Conservation (phyloP, 2,113 vertebrate species). For the Plestiodon gilberti region DNA sequence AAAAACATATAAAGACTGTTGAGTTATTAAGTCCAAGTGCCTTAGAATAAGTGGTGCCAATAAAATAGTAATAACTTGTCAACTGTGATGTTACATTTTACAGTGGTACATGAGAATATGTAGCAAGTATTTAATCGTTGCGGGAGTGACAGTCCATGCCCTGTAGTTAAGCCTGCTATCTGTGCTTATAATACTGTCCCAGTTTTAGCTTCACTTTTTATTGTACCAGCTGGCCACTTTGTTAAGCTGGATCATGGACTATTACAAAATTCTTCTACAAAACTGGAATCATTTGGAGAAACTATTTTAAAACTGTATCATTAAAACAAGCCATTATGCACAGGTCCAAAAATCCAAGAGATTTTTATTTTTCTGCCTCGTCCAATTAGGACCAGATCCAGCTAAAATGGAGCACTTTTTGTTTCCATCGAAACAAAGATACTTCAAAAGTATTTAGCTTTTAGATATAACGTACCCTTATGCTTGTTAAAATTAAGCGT, state of each 20-base stretch:
- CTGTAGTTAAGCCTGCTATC: background rate
- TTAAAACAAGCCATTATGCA: background rate
- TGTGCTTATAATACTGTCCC: background rate
- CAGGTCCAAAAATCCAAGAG: background rate
- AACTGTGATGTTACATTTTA: constrained; percentile 24
- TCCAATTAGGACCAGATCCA: background rate
- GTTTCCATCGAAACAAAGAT: background rate
- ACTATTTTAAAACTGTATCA: background rate
- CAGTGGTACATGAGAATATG: constrained; percentile 7
- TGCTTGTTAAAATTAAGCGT: too few species aligned
- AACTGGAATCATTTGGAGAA: background rate
- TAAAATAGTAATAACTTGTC: constrained; percentile 28
- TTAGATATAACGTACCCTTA: background rate
- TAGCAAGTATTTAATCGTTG: constrained; percentile 10
- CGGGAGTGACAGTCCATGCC: background rate
- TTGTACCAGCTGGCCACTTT: background rate
- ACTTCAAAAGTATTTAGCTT: background rate
- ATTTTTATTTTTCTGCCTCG: background rate
- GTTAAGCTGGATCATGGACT: background rate
- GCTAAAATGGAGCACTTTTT: too few species aligned
- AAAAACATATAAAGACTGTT: background rate
- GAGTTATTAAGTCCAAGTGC: constrained; percentile 26
- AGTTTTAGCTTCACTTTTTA: background rate
- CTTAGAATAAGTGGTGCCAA: constrained; percentile 25
- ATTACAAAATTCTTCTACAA: background rate